Evolutionary conservation across 2,888 invertebrate genomes (phyloP), one percentile per base, ranked within the genome.

Genomic region (Ectemnius lituratus): DNA sequence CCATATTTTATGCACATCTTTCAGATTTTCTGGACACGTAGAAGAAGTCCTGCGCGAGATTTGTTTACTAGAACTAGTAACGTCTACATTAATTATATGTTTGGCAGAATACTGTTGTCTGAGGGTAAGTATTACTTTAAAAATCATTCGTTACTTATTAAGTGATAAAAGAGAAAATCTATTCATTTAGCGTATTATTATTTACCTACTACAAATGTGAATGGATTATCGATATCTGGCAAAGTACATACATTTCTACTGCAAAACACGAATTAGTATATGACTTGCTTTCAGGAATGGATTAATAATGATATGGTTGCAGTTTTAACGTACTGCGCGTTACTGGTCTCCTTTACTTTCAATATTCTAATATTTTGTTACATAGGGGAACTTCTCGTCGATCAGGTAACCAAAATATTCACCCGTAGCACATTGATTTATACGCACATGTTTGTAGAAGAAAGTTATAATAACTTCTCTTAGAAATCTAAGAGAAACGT

Each of bases 381-480:
- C 67, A 83, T 86, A 16, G 85, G 86, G 0, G 85, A 85, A 64
- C 77, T 75, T 74, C 79, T 85, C 8, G 75, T 81, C 2, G 78
- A 76, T 28, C 80, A 85, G 76, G 85, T 85, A 76, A 11, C 8
- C 20, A 1, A 0, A 16, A 20, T 14, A 20, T 18, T 1, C n/a
- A 37, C 8, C 13, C 28, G n/a, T 20, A n/a, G 2, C 2, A 5
- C 2, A 18, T 1, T 18, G 18, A 27, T n/a, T 47, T 16, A 23
- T 18, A 18, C 45, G 14, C 8, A 16, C 2, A 20, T 3, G 0
- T 57, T 5, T 57, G 11, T 11, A 20, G 3, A 57, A 20, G 20
- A 11, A 57, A 3, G 6, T 16, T 57, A 16, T 2, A 16, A 23
- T 0, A 23, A 23, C 16, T 11, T 57, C 1, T 11, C 20, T 5